phyloP scores from a whole-genome alignment of 2,888 invertebrate species.

The Aspidiotus rigidus region DNA sequence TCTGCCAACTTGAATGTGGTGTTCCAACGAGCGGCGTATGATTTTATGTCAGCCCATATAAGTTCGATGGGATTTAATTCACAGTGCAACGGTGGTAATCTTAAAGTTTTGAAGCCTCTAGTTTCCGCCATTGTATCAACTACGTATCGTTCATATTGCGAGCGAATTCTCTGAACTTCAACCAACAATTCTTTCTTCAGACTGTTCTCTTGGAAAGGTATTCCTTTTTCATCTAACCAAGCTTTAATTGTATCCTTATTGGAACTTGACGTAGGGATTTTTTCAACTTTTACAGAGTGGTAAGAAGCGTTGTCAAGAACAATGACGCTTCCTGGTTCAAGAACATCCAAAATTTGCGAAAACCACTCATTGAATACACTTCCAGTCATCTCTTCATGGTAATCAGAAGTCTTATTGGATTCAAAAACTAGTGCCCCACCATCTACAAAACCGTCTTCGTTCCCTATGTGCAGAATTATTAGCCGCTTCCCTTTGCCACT shows the following conservation, averaged over 20 bases:
- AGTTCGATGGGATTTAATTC: slow-evolving; percentile 36
- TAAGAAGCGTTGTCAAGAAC: background rate
- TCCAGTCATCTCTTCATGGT: background rate
- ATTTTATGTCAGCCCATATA: slow-evolving; percentile 36
- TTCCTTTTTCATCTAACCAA: background rate
- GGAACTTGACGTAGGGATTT: background rate
- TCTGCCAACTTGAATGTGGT: slow-evolving; percentile 27
- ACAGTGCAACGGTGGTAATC: slow-evolving; percentile 36
- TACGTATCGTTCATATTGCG: background rate
- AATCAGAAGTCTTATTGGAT: background rate
- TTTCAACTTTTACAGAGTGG: background rate
- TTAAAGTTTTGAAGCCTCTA: slow-evolving; percentile 26
- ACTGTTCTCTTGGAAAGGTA: background rate
- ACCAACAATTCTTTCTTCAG: slow-evolving; percentile 6
- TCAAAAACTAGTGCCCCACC: too few species aligned
- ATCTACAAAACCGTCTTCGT: too few species aligned
- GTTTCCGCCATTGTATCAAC: slow-evolving; percentile 33
- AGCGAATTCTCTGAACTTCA: background rate
- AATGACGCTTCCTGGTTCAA: background rate
- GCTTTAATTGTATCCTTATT: background rate
- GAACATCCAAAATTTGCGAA: background rate
- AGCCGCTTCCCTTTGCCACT: too few species aligned
- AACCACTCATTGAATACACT: background rate
- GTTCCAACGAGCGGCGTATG: slow-evolving; percentile 32
- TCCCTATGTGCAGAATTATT: too few species aligned